A percentile compares a stretch with the other conserved stretches of the same genome.
phyloP scores from a whole-genome alignment of 2,888 invertebrate species.

The Diabrotica balteata region DNA sequence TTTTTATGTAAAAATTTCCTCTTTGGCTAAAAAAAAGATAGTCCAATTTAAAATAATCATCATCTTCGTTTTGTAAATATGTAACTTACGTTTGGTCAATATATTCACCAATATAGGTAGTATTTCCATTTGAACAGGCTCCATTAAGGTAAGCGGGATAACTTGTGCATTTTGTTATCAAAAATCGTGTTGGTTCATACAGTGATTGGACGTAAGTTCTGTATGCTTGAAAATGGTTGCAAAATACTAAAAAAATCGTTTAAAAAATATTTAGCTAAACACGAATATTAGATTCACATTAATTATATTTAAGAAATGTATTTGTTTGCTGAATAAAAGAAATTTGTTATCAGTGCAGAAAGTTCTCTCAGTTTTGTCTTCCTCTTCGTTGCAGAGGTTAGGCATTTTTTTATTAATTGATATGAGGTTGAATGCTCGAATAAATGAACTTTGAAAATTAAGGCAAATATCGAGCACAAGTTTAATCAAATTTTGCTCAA shows the following conservation, averaged over 20 bases:
- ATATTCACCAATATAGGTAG: conserved; percentile 36
- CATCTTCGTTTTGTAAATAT: neutral
- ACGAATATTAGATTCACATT: neutral
- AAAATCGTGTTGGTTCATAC: conserved; percentile 21
- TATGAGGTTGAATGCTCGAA: no score
- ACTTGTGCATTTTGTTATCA: conserved; percentile 30
- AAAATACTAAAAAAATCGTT: conserved; percentile 35
- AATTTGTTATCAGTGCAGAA: no score
- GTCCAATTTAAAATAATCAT: neutral
- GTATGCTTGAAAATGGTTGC: conserved; percentile 38
- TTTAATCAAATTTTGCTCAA: no score
- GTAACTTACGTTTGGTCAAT: conserved; percentile 33
- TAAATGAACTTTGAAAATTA: no score
- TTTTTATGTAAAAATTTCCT: conserved; percentile 2
- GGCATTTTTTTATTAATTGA: no score
- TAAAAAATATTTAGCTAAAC: neutral
- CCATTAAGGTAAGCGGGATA: conserved; percentile 33
- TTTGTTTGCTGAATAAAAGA: no score
- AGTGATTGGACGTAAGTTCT: conserved; percentile 31
- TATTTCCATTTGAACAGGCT: conserved; percentile 26
- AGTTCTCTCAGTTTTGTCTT: no score
- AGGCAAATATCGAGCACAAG: no score
- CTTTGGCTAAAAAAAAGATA: neutral
- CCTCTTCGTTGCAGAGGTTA: no score
- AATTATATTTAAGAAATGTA: no score